phyloP scores from a whole-genome alignment of 1,140 invertebrate genomes.

The Medauroidea extradentata region DNA sequence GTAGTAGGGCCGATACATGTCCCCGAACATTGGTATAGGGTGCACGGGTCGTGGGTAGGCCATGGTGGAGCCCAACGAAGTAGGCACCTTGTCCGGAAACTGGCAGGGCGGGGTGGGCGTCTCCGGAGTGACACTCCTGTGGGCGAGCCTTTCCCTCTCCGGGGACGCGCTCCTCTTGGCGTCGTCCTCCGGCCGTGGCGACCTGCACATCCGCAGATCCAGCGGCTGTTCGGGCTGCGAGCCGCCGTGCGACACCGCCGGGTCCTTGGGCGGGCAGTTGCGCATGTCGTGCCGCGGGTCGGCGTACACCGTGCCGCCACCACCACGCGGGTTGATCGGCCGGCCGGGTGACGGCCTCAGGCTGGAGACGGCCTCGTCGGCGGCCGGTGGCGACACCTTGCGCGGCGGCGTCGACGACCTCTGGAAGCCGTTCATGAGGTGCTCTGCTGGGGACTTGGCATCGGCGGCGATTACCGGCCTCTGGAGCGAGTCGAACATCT shows the following conservation, averaged over 20 bases:
- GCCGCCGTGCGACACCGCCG: too few relatives aligned
- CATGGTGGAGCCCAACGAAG: conserved; percentile 49
- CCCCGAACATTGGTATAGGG: conserved; percentile 63
- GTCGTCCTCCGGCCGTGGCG: too few relatives aligned
- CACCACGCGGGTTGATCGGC: conserved; percentile 50
- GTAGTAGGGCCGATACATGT: conserved; percentile 60
- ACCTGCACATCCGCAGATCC: conserved; percentile 59
- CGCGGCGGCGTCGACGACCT: conserved; percentile 34
- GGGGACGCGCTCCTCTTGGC: too few relatives aligned
- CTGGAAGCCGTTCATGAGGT: conserved; percentile 33
- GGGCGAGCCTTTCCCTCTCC: neutral
- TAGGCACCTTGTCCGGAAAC: neutral
- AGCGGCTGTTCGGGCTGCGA: conserved; percentile 57
- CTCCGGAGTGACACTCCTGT: neutral
- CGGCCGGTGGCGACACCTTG: conserved; percentile 59
- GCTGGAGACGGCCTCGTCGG: conserved; percentile 57
- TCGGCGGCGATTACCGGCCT: neutral
- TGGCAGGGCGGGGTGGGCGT: neutral
- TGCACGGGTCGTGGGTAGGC: conserved; percentile 73
- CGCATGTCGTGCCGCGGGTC: conserved; percentile 2
- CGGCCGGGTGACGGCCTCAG: conserved; percentile 59
- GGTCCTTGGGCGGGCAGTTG: too few relatives aligned
- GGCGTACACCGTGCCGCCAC: neutral
- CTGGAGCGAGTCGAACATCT: neutral
- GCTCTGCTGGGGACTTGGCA: neutral